A percentile compares a stretch with the other conserved stretches of the same genome.
Conservation (phyloP, 2,113 vertebrate species). For the Sinocyclocheilus maitianheensis region DNA sequence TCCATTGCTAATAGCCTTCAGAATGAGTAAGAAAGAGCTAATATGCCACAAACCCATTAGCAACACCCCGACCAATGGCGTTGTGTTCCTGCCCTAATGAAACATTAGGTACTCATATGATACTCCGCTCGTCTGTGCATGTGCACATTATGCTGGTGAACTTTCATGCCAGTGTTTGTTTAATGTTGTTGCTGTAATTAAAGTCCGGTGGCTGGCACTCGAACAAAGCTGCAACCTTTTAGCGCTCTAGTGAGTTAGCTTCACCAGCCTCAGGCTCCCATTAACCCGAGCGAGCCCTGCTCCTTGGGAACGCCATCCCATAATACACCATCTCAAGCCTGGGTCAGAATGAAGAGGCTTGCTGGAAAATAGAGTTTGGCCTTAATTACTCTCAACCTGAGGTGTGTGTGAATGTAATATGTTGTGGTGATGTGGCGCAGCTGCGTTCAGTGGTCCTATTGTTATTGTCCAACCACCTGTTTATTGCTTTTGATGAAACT, state of each 20-base stretch:
- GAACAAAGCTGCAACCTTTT: conserved; percentile 23
- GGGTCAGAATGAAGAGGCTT: conserved; percentile 68
- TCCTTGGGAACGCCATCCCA: conserved; percentile 62
- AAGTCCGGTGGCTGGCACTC: not conserved
- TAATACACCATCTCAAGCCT: conserved; percentile 69
- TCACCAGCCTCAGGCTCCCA: conserved; percentile 62
- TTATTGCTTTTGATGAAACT: conserved; percentile 9
- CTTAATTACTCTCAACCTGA: conserved; percentile 71
- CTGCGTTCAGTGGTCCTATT: not conserved
- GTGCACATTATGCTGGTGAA: not conserved
- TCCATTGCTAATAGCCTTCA: conserved; percentile 36
- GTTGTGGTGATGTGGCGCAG: not conserved
- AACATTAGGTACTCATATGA: conserved; percentile 11
- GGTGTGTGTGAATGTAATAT: conserved; percentile 5
- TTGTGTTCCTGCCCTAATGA: conserved; percentile 17
- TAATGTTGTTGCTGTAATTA: conserved; percentile 39
- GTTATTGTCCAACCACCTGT: conserved; percentile 13
- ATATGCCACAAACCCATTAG: not conserved
- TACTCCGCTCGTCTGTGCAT: not conserved
- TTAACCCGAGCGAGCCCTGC: conserved; percentile 72
- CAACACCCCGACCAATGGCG: not conserved
- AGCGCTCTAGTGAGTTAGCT: conserved; percentile 2
- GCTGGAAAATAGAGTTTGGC: conserved; percentile 71
- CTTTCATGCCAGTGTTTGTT: conserved; percentile 20
- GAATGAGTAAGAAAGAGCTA: conserved; percentile 29